Base-by-base conservation (phyloP, 2,888 invertebrate genomes). In the Psococerastis gibbosa region DNA sequence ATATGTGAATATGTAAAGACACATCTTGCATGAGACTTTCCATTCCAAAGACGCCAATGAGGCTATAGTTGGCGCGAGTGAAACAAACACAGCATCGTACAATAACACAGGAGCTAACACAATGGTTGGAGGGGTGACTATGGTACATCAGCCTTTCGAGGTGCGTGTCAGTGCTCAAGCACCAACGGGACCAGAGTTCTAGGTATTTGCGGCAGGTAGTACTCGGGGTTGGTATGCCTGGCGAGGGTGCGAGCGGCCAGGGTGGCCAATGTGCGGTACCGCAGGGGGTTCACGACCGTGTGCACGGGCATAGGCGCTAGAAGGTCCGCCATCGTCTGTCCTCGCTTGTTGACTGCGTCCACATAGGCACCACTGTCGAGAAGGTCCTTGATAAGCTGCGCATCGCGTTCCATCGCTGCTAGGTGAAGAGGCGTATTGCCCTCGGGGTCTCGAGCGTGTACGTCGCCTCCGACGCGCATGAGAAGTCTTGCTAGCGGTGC, bases 391-490 rank as follows among this genome's bases (percentile, higher is more conserved):
- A 84, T 75, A 33, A 89, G 70, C 34, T 71, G 72, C 2, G 73
- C 65, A 0, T 79, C 75, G 50, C 66, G 61, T 46, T 78, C 74
- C 60, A 78, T 72, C 48, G 83, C 84, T 1, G 80, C 78, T 47
- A 89, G 67, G 59, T 92, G 92, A 42, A 94, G 69, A 9, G 91
- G 81, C 16, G 88, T 88, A 64, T 89, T 88, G 16, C 84, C 85
- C 45, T 76, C 76, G 43, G 76, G 74, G 61, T 94, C 92, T 2
- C 71, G 62, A 1, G 78, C 77, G 61, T 78, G 78, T 1, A 82
- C 77, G 61, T 78, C 71, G 0, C 88, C 87, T 9, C 91, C 92
- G 18, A 84, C 83, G 50, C 76, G 72, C 49, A 88, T 64, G 55
- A 91, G 65, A 45, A 83, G 74, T 53, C 73, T 70, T 4, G 83